These are phyloP conservation scores for Temnopleurus reevesii DNA, from an alignment of 53 echinoderm and acorn worm species.

Conservation along the genomic window DNA sequence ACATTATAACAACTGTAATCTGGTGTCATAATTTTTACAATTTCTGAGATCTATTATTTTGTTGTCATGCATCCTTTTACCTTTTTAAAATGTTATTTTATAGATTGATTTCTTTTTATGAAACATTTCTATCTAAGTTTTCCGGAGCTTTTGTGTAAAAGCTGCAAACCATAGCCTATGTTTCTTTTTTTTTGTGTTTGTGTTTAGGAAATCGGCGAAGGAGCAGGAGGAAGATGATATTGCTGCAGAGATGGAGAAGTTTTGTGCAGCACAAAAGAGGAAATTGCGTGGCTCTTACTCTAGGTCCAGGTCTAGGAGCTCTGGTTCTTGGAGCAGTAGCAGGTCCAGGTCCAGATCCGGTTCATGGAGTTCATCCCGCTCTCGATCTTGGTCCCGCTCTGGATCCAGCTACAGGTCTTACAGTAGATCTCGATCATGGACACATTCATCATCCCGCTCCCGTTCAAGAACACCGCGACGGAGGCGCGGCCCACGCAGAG, in stretches of 20 bases:
- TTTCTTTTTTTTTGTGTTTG: background rate
- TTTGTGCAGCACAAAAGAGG: conserved; percentile 52
- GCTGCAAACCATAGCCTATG: too few relatives aligned
- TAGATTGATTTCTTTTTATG: background rate
- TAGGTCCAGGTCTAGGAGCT: conserved; percentile 35
- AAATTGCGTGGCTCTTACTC: conserved; percentile 46
- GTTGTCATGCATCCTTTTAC: too few relatives aligned
- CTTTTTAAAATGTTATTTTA: too few relatives aligned
- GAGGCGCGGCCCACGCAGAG: background rate
- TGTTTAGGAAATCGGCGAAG: background rate
- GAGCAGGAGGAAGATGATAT: conserved; percentile 22
- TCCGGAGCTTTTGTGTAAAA: too few relatives aligned
- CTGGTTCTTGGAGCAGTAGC: background rate
- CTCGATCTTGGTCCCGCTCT: conserved; percentile 65
- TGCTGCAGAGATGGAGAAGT: conserved; percentile 52
- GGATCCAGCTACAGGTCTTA: conserved; percentile 61
- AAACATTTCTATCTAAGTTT: background rate
- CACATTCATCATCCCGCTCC: conserved; percentile 44
- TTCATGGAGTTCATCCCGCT: conserved; percentile 69
- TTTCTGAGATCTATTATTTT: too few relatives aligned
- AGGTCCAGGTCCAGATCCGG: conserved; percentile 61
- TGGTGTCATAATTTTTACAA: too few relatives aligned
- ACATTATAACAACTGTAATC: too few relatives aligned
- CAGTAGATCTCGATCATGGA: conserved; percentile 32
- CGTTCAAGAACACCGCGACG: conserved; percentile 53